Evolutionary conservation across 23 tunicate species (phyloP).

Genomic region (Diplosoma virens): DNA sequence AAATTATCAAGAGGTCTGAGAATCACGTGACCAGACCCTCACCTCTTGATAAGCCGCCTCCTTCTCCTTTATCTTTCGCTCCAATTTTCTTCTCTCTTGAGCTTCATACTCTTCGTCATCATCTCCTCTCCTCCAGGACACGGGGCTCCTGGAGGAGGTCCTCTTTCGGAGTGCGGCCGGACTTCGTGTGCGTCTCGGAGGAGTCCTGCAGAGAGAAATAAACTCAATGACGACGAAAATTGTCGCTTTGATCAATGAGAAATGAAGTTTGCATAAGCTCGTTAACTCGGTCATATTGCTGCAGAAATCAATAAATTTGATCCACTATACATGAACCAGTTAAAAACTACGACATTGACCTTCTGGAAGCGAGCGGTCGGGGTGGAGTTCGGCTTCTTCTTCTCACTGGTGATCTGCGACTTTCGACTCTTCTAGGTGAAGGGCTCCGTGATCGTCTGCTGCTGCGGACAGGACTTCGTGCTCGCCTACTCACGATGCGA

Average conservation of each 20-base stretch:
- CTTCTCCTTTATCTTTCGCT: slow-evolving; percentile 92
- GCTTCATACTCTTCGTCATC: slow-evolving; percentile 86
- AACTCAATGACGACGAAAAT: no score
- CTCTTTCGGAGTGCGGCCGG: slow-evolving; percentile 47
- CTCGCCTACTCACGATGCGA: no score
- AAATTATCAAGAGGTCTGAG: no score
- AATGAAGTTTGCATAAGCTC: no score
- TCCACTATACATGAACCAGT: background rate
- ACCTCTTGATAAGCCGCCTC: slow-evolving; percentile 93
- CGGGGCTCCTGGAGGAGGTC: slow-evolving; percentile 23
- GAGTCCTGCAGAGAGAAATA: no score
- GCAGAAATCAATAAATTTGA: no score
- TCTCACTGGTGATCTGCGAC: slow-evolving; percentile 25
- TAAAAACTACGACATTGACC: background rate
- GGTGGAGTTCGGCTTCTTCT: slow-evolving; percentile 40
- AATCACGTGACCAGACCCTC: background rate
- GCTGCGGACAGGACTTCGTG: slow-evolving; percentile 27
- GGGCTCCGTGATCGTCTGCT: slow-evolving; percentile 12
- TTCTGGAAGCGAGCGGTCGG: background rate
- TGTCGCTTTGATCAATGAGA: no score
- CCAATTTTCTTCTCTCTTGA: slow-evolving; percentile 77
- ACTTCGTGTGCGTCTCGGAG: slow-evolving; percentile 50
- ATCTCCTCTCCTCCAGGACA: slow-evolving; percentile 33
- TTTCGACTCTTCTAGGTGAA: slow-evolving; percentile 6
- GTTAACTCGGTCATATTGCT: no score